Evolutionary conservation across 1,140 invertebrate species (phyloP), one percentile per base, ranked within the genome.

Genomic region (Nephotettix cincticeps): DNA sequence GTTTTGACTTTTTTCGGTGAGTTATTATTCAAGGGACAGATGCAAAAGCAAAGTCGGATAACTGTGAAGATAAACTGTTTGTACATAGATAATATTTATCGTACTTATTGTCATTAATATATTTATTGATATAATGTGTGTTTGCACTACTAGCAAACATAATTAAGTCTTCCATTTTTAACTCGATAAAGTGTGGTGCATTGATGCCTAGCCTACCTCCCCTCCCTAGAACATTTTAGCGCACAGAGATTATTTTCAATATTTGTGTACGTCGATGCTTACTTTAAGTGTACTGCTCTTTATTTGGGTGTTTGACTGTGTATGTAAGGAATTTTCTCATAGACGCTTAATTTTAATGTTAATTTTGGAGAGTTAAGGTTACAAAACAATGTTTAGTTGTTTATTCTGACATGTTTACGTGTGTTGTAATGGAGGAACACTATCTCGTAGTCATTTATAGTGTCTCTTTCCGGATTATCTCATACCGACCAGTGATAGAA

Each of bases 111-210:
- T 65, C 63, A 65, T 65, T 65, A 40, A 65, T 65, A 36, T 36
- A 65, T 65, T 65, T 36, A 65, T 65, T 65, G 36, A 65, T 65
- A 65, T 40, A 40, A 61, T 61, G 56, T 25, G 63, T 65, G 63
- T 65, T 65, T 65, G 63, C 63, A 65, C 63, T 65, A 65, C 27
- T 19, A 40, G 63, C 63, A 40, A 65, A 65, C 63, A 65, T 40
- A 21, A 65, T 61, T 65, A 65, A 65, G 63, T 65, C 63, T 65
- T 65, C 63, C 63, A 65, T 65, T 65, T 65, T 65, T 65, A 65
- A 65, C 63, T 65, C 29, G 63, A 36, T 43, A 65, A 65, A 65
- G 29, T 65, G 63, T 65, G 63, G 63, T 65, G 63, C 63, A 65
- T 36, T 21, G 19, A 32, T 36, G 29, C 63, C 63, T 65, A 65